Base-by-base conservation (phyloP, 2,113 vertebrate genomes). In the Cynopterus brachyotis region DNA sequence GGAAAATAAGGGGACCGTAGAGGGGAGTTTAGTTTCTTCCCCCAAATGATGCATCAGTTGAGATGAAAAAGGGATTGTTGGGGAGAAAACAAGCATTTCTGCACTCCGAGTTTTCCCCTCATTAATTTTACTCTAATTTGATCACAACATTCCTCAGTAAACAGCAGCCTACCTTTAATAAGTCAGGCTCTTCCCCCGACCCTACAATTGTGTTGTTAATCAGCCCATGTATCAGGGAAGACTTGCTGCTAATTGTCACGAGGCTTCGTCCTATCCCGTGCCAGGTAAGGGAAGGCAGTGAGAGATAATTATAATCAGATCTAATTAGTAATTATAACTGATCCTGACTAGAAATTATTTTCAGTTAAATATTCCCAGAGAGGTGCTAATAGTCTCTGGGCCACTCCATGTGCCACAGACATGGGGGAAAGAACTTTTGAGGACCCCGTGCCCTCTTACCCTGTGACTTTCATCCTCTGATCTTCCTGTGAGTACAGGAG, bases 271-370 rank as follows among this genome's bases (percentile, higher is more conserved):
- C 97, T 97, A 79, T 81, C 97, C 96, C n/a, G 83, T 59, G 72
- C 97, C 97, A 98, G 98, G 98, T 98, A 97, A 91, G 97, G 98
- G 97, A 97, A 69, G 96, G 97, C 87, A 96, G 95, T 3, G 91
- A 98, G 98, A 98, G 97, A 97, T 98, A 97, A 98, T 98, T 98
- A 98, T 85, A 98, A 98, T 97, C 97, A 97, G 75, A 94, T 97
- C 97, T 98, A 98, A 98, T 98, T 98, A 98, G 98, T 98, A 98
- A 98, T 98, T 98, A 98, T 94, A 98, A 94, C 96, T 89, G 96
- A 96, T 96, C 96, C 97, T 37, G 57, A 86, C 93, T 96, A 91
- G 97, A 98, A 98, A 98, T 94, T 97, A 96, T 98, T 98, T 98
- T 97, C 53, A 92, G 96, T 97, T 96, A 93, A 97, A 95, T 98